These are phyloP conservation scores for Plotosus lineatus DNA, from an alignment of 2,113 vertebrate species.

Conservation along the genomic window DNA sequence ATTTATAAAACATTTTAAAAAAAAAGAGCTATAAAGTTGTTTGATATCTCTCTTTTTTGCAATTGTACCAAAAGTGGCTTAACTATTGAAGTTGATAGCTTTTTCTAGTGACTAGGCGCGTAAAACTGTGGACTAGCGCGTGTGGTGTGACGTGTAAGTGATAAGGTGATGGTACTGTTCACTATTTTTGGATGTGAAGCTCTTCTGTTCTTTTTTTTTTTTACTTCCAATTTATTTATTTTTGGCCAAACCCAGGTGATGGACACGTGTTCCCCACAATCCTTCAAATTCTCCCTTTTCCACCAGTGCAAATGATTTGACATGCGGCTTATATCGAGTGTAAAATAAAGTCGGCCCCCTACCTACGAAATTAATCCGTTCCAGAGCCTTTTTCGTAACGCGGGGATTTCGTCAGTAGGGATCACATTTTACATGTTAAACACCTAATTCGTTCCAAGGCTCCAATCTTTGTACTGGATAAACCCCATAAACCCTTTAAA, in stretches of 20 bases:
- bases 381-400: too few species aligned
- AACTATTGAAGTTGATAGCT: slow-evolving; percentile 84
- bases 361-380: too few species aligned
- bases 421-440: too few species aligned
- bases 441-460: too few species aligned
- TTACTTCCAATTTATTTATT: slow-evolving; percentile 55
- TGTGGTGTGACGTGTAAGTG: slow-evolving; percentile 76
- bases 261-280: slow-evolving; percentile 62
- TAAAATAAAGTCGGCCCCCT: too few species aligned
- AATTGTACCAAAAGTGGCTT: slow-evolving; percentile 99
- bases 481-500: too few species aligned
- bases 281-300: slow-evolving; percentile 31
- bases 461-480: too few species aligned
- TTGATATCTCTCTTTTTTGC: slow-evolving; percentile 92
- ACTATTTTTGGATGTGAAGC: slow-evolving; percentile 71
- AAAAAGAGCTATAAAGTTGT: slow-evolving; percentile 73
- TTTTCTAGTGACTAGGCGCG: slow-evolving; percentile 78
- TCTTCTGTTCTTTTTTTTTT: slow-evolving; percentile 61
- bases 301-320: slow-evolving; percentile 18
- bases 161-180: slow-evolving; percentile 73
- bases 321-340: not conserved
- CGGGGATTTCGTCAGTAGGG: too few species aligned
- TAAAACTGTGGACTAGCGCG: slow-evolving; percentile 75
- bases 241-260: slow-evolving; percentile 59
- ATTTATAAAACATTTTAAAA: slow-evolving; percentile 85